Evolutionary conservation across 2,888 invertebrate genomes (phyloP), one percentile per base, ranked within the genome.

Genomic region (Polymixis lichenea): DNA sequence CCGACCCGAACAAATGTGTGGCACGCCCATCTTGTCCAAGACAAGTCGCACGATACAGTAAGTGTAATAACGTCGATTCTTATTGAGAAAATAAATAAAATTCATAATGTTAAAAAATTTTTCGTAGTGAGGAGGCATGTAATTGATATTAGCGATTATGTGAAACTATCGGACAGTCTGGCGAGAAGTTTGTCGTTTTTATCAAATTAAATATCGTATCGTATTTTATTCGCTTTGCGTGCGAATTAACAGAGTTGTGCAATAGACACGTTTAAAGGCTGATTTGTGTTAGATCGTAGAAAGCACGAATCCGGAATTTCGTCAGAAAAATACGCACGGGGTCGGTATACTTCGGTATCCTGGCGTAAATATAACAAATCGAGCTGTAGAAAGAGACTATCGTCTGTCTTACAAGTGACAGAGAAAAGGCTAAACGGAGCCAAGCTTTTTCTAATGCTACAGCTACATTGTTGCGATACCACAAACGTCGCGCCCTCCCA

Each of bases 221-320:
- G 78, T 90, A 83, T 88, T 87, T 89, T 91, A 89, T 90, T 89
- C 90, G 91, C 91, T 92, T 92, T 75, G 88, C 86, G 86, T 88
- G 91, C 89, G 90, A 89, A 89, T 80, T 74, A 66, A 85, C 69
- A 82, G 74, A 78, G 68, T 83, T 82, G 70, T 83, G 77, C 78
- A 80, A 83, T 80, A 84, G 82, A 77, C 73, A 66, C 58, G 67
- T 73, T 80, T 72, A 17, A 56, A 71, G 60, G 17, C 32, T 74
- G 46, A 17, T 28, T 68, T 75, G n/a, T 76, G 67, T 55, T 82
- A 66, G 32, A 62, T 38, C 55, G 61, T 74, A 32, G 68, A 56
- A 68, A 9, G 28, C 5, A 2, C 7, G 17, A 19, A 43, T 13
- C 4, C 3, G 28, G 15, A 60, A 62, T 43, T 61, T 22, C 15